phyloP scores from a whole-genome alignment of 2,888 invertebrate species.

The Dicyrtoma fusca region DNA sequence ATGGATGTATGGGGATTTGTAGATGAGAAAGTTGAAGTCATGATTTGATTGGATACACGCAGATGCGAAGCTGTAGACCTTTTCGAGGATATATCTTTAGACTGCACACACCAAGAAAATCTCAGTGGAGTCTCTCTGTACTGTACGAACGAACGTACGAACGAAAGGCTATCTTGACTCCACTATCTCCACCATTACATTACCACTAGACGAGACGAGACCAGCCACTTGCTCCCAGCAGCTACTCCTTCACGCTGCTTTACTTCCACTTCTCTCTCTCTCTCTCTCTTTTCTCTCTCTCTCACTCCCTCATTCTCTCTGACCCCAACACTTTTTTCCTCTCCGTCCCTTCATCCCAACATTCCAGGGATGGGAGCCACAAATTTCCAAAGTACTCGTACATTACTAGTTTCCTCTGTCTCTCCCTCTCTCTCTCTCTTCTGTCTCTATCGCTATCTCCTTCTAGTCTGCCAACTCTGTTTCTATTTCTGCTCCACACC shows the following conservation, averaged over 20 bases:
- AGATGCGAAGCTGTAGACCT: conserved; percentile 6
- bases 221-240: no score
- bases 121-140: conserved; percentile 9
- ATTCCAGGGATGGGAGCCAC: conserved; percentile 4
- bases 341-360: conserved; percentile 7
- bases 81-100: background rate
- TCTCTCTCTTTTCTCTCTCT: background rate
- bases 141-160: no score
- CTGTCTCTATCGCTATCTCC: background rate
- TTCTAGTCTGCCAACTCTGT: background rate
- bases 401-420: background rate
- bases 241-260: background rate
- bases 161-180: no score
- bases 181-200: background rate
- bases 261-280: background rate
- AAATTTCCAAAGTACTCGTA: background rate
- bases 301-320: background rate
- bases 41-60: conserved; percentile 28
- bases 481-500: background rate
- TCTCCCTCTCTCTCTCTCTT: background rate
- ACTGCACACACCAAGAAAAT: conserved; percentile 1
- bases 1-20: conserved; percentile 17
- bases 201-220: background rate
- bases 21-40: conserved; percentile 32
- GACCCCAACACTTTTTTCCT: background rate